A percentile compares a stretch with the other conserved stretches of the same genome.
phyloP scores from a whole-genome alignment of 2,113 vertebrate species.

The Melozone crissalis region DNA sequence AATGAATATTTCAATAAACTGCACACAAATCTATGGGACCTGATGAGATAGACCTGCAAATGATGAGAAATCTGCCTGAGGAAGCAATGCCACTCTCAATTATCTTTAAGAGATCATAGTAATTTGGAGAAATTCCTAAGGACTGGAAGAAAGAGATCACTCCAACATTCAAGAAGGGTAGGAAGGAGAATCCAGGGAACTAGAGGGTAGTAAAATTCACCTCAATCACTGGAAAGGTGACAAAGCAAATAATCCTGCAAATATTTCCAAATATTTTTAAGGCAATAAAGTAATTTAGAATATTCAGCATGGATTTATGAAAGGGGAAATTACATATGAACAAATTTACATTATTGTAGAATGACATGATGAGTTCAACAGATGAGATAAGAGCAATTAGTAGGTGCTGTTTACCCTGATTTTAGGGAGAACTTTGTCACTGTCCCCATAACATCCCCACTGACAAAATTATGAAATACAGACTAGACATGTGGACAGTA shows the following conservation, averaged over 20 bases:
- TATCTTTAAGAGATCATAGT: not conserved
- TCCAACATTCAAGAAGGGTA: not conserved
- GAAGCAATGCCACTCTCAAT: not conserved
- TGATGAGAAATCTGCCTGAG: not conserved
- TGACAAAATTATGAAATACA: not conserved
- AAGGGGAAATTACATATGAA: not conserved
- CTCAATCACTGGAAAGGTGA: not conserved
- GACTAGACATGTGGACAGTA: not conserved
- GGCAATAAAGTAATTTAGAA: not conserved
- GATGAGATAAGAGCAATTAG: not conserved
- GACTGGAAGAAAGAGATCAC: not conserved
- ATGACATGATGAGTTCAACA: not conserved
- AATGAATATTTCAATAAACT: not conserved
- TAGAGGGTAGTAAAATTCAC: not conserved
- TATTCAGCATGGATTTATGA: not conserved
- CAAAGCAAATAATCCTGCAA: not conserved
- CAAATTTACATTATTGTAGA: not conserved
- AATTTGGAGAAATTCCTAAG: not conserved
- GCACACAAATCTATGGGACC: too few species aligned
- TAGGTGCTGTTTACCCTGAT: not conserved
- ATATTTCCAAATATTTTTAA: not conserved
- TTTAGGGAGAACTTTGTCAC: not conserved
- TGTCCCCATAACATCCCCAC: not conserved
- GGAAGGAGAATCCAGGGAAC: not conserved
- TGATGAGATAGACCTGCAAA: not conserved